phyloP scores from a whole-genome alignment of 2,888 invertebrate species.

The Eupithecia subfuscata region DNA sequence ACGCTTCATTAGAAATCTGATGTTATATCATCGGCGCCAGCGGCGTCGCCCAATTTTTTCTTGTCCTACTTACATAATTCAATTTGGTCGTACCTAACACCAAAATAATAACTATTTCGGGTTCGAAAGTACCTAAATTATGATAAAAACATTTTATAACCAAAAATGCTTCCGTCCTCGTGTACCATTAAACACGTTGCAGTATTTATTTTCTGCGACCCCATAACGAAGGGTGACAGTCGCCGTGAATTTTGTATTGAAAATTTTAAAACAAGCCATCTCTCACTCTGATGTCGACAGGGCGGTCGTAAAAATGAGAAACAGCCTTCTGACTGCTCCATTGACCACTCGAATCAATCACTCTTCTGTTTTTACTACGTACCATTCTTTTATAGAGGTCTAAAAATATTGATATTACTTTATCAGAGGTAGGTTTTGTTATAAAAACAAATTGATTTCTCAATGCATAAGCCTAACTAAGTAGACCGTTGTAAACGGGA shows the following conservation, averaged over 20 bases:
- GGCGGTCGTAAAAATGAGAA: constrained; percentile 47
- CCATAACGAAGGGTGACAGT: constrained; percentile 40
- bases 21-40: constrained; percentile 30
- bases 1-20: constrained; percentile 36
- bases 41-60: constrained; percentile 20
- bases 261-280: constrained; percentile 48
- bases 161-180: background rate
- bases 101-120: background rate
- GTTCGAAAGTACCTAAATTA: background rate
- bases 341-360: constrained; percentile 42
- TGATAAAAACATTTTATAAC: background rate
- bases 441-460: constrained; percentile 19
- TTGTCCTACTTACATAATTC: constrained; percentile 32
- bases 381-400: constrained; percentile 21
- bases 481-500: background rate
- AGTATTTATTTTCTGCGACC: constrained; percentile 12
- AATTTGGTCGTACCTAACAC: background rate
- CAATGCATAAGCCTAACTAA: constrained; percentile 4
- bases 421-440: background rate
- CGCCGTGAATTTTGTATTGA: constrained; percentile 34
- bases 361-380: constrained; percentile 27
- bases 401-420: constrained; percentile 17
- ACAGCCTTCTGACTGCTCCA: constrained; percentile 41
- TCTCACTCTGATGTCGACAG: constrained; percentile 47
- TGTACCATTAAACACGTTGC: background rate